phyloP scores from a whole-genome alignment of 2,888 invertebrate species.

The Campoplex nolae region DNA sequence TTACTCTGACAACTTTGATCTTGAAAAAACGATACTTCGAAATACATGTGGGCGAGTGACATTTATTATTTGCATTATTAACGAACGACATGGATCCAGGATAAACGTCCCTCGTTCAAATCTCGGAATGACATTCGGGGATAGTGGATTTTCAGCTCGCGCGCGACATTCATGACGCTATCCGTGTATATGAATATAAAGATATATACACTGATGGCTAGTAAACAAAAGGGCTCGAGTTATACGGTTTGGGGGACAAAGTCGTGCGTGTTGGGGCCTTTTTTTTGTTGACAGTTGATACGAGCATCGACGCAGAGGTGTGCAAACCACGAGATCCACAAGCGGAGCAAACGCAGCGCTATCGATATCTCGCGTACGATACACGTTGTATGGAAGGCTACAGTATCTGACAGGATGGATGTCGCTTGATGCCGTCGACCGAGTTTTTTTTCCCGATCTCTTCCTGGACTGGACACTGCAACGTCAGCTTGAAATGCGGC shows the following conservation, averaged over 20 bases:
- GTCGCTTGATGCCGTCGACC: constrained; percentile 70
- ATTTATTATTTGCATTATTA: constrained; percentile 63
- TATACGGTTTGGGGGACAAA: neutral
- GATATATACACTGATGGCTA: neutral
- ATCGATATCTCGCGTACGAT: constrained; percentile 72
- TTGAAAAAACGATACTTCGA: neutral
- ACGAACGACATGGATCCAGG: constrained; percentile 71
- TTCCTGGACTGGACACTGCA: constrained; percentile 49
- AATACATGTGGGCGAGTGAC: constrained; percentile 24
- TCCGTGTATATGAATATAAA: constrained; percentile 20
- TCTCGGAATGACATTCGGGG: constrained; percentile 54
- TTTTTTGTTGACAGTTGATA: constrained; percentile 1
- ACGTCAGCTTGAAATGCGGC: constrained; percentile 61
- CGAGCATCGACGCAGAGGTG: constrained; percentile 39
- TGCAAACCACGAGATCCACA: constrained; percentile 50
- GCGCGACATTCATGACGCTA: constrained; percentile 39
- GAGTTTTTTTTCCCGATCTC: constrained; percentile 39
- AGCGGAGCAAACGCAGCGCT: constrained; percentile 62
- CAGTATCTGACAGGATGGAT: constrained; percentile 78
- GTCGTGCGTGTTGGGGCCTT: neutral
- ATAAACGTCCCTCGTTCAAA: constrained; percentile 62
- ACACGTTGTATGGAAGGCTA: constrained; percentile 78
- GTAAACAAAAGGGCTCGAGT: constrained; percentile 19
- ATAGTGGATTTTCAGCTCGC: constrained; percentile 53
- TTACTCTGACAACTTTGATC: neutral